Evolutionary conservation across 2,113 vertebrate species (phyloP), one percentile per base, ranked within the genome.

Genomic region (Seriola dumerili): DNA sequence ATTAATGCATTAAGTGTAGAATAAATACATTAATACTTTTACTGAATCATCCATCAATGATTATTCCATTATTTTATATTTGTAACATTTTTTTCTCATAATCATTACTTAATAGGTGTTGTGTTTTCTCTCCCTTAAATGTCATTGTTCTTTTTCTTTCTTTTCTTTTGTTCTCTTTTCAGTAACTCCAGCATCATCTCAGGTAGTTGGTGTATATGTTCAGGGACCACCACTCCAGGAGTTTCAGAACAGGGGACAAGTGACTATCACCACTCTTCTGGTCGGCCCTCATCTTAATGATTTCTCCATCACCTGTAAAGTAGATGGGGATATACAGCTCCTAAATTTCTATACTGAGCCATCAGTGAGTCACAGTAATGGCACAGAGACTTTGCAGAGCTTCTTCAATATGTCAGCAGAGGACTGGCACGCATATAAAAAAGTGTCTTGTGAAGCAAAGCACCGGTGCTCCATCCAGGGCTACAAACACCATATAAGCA

Each of bases 181-280:
- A 95, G 94, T 91, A 17, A 88, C 62, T 62, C 83, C 90, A 69
- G 34, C 44, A 61, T 87, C 82, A 17, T 81, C 83, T 69, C 87
- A 83, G 64, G 38, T 5, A 38, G 85, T 87, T 54, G 84, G 25
- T 0, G 74, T 95, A 2, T 91, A 86, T 62, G 34, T 96, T 46
- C 72, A 74, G 8, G 86, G 83, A 36, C 91, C 91, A 4, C 54
- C 68, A 2, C 63, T 84, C 1, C 57, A 69, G 7, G 48, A 90
- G 29, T 67, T 64, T 13, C 50, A 66, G 36, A 66, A 44, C 3
- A 36, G 21, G 4, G n/a, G 1, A 50, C 8, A 21, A 0, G 61
- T 95, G 78, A 65, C 46, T 3, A n/a, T 95, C 65, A 92, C 84
- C 29, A 95, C 94, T 62, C 88, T 92, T 63, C 73, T 95, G 70